phyloP scores from a whole-genome alignment of 2,797 vertebrate species.

The Sebastes wilsoni region DNA sequence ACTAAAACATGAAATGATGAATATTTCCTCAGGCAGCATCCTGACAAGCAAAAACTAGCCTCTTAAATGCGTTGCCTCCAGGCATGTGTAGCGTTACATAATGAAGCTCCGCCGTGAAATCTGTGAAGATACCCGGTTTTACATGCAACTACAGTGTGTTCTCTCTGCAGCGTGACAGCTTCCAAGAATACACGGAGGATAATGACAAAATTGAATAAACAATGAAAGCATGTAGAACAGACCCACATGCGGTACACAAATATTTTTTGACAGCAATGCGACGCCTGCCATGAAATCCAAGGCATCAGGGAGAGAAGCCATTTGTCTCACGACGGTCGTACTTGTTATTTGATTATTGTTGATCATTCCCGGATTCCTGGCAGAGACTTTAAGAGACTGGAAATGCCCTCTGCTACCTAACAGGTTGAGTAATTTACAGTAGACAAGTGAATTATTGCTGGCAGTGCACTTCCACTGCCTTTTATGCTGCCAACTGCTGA shows the following conservation, averaged over 20 bases:
- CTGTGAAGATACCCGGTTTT: slow-evolving; percentile 26
- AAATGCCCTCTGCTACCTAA: slow-evolving; percentile 6
- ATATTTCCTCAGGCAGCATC: slow-evolving; percentile 54
- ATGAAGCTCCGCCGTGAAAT: slow-evolving; percentile 51
- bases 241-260: neutral
- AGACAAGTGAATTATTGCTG: slow-evolving; percentile 26
- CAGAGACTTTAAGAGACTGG: slow-evolving; percentile 20
- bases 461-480: slow-evolving; percentile 14
- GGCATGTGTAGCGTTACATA: slow-evolving; percentile 63
- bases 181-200: slow-evolving; percentile 27
- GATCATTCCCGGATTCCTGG: slow-evolving; percentile 20
- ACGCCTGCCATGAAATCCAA: neutral
- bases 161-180: slow-evolving; percentile 21
- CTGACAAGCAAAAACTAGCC: slow-evolving; percentile 66
- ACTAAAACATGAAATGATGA: slow-evolving; percentile 65
- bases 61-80: slow-evolving; percentile 55
- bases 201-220: slow-evolving; percentile 34
- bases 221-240: neutral
- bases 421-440: slow-evolving; percentile 40
- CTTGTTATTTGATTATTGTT: slow-evolving; percentile 29
- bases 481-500: slow-evolving; percentile 45
- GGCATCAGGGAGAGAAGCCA: neutral
- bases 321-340: neutral
- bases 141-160: slow-evolving; percentile 41
- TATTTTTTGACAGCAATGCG: neutral